Conservation (phyloP, 2,797 vertebrate genomes). For the Notolepis coatsorum region DNA sequence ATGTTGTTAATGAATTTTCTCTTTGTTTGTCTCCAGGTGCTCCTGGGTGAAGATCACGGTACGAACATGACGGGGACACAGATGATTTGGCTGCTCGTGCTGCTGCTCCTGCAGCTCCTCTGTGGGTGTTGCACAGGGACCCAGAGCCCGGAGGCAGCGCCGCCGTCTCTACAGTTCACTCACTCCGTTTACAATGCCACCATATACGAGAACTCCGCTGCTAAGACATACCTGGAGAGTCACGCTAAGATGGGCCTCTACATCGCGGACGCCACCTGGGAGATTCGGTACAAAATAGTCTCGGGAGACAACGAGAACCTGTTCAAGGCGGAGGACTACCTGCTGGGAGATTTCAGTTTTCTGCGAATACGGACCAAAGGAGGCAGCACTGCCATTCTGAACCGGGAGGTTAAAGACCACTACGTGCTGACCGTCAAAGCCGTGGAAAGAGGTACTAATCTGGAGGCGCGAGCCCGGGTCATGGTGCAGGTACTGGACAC, state of each 20-base stretch:
- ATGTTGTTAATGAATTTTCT: neutral
- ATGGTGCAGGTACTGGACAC: conserved; percentile 96
- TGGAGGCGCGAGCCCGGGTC: conserved; percentile 88
- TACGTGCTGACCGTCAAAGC: conserved; percentile 94
- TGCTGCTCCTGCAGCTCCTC: conserved; percentile 85
- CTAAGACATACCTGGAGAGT: conserved; percentile 95
- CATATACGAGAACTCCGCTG: conserved; percentile 98
- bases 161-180: conserved; percentile 88
- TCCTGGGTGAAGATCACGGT: conserved; percentile 80
- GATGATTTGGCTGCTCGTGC: conserved; percentile 80
- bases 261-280: conserved; percentile 87
- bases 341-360: conserved; percentile 97
- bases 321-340: conserved; percentile 97
- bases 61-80: conserved; percentile 90
- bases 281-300: conserved; percentile 97
- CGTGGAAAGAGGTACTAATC: conserved; percentile 87
- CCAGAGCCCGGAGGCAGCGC: conserved; percentile 75
- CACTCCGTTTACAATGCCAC: conserved; percentile 92
- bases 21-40: conserved; percentile 78
- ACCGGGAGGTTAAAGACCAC: conserved; percentile 96
- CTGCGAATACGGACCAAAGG: conserved; percentile 99
- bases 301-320: conserved; percentile 97
- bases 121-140: conserved; percentile 83
- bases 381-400: conserved; percentile 97
- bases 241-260: conserved; percentile 96